A percentile compares a stretch with the other conserved stretches of the same genome.
Conservation (phyloP, 2,888 invertebrate species). For the Drosophila lutescens region DNA sequence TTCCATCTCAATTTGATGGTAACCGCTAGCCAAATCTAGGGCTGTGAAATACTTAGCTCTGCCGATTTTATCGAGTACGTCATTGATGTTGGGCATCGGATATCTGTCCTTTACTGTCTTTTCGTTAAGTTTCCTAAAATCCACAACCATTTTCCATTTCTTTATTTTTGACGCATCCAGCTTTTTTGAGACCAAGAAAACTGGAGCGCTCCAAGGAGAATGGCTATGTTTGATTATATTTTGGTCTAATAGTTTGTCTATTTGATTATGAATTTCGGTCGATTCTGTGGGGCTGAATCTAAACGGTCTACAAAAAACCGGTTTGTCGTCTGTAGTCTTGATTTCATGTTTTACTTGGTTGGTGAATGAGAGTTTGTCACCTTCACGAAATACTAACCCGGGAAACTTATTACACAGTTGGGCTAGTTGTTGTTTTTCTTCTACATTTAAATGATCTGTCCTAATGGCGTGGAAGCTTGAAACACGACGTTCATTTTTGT, state of each 20-base stretch:
- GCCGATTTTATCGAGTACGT: not conserved
- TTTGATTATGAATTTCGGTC: not conserved
- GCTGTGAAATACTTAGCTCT: not conserved
- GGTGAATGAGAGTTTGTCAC: not conserved
- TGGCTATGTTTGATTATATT: no score
- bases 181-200: not conserved
- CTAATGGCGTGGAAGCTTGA: no score
- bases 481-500: no score
- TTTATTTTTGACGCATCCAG: not conserved
- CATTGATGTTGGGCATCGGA: not conserved
- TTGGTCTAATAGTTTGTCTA: not conserved
- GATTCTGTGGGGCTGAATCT: not conserved
- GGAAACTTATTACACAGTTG: not conserved
- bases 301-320: not conserved
- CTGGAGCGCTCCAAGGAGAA: not conserved
- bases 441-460: not conserved
- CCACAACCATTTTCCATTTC: not conserved
- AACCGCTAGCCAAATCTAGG: not conserved
- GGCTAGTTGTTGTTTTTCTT: not conserved
- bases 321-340: not conserved
- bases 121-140: not conserved
- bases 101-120: not conserved
- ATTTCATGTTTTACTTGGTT: not conserved
- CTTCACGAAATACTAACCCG: not conserved
- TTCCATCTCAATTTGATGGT: slow-evolving; percentile 1